Percentiles rank a stretch among this genome's conserved stretches.
Evolutionary conservation across 2,797 vertebrate species (phyloP).

Genomic region (Antennarius maculatus): DNA sequence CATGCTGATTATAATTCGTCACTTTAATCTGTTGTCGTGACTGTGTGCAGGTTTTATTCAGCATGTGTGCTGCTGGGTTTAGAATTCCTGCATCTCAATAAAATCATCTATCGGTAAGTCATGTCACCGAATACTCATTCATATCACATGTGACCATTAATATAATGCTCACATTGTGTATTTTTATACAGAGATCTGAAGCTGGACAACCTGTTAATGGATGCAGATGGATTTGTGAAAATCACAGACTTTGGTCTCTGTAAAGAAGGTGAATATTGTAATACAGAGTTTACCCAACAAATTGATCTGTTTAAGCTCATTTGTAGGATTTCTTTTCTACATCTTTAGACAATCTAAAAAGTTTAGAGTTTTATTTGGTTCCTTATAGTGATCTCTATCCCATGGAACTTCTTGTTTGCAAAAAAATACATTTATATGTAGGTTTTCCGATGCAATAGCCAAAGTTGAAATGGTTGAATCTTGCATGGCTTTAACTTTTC

Average conservation of each 20-base stretch:
- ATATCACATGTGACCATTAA: no score
- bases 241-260: conserved; percentile 93
- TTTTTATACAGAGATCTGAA: conserved; percentile 86
- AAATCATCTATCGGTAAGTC: conserved; percentile 91
- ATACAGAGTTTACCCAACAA: background rate
- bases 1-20: background rate
- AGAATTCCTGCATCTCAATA: conserved; percentile 92
- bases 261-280: conserved; percentile 86
- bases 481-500: background rate
- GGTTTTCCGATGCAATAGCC: no score
- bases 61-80: conserved; percentile 78
- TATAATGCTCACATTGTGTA: background rate
- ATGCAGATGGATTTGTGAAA: conserved; percentile 90
- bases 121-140: background rate
- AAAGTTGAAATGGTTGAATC: background rate
- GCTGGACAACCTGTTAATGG: conserved; percentile 91
- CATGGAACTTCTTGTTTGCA: background rate
- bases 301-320: no score
- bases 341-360: no score
- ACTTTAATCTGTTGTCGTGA: background rate
- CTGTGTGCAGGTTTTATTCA: conserved; percentile 72
- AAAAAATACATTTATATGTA: background rate
- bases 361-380: background rate
- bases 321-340: no score
- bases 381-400: background rate